A percentile compares a stretch with the other conserved stretches of the same genome.
These are phyloP conservation scores for Atlantisia rogersi DNA, from an alignment of 2,113 vertebrate genomes.

Conservation along the genomic window DNA sequence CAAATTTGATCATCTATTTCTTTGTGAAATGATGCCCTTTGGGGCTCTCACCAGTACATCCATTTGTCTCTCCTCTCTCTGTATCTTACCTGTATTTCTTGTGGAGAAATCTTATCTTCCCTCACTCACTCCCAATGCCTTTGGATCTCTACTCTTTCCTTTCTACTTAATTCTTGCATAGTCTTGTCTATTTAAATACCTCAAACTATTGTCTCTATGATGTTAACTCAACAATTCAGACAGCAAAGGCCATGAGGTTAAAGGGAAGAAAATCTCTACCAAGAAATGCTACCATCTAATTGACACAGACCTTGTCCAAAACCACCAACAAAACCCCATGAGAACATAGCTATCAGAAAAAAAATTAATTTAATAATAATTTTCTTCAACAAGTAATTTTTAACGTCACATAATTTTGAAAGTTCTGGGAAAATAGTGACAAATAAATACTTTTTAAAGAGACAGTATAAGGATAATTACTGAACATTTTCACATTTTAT, in stretches of 20 bases:
- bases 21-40: neutral
- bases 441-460: neutral
- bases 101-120: neutral
- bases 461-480: fast-evolving
- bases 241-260: neutral
- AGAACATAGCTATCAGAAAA: neutral
- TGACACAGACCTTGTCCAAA: neutral
- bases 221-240: neutral
- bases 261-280: neutral
- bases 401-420: neutral
- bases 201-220: neutral
- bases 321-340: fast-evolving
- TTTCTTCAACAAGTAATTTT: neutral
- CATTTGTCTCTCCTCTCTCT: neutral
- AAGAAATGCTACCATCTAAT: neutral
- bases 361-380: neutral
- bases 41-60: neutral
- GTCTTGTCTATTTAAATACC: neutral
- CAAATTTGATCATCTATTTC: neutral
- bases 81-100: neutral
- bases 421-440: neutral
- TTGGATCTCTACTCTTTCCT: neutral
- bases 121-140: neutral
- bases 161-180: neutral
- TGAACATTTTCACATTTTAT: fast-evolving